Conservation (phyloP, 1,140 invertebrate genomes). For the Drosophila gunungcola region DNA sequence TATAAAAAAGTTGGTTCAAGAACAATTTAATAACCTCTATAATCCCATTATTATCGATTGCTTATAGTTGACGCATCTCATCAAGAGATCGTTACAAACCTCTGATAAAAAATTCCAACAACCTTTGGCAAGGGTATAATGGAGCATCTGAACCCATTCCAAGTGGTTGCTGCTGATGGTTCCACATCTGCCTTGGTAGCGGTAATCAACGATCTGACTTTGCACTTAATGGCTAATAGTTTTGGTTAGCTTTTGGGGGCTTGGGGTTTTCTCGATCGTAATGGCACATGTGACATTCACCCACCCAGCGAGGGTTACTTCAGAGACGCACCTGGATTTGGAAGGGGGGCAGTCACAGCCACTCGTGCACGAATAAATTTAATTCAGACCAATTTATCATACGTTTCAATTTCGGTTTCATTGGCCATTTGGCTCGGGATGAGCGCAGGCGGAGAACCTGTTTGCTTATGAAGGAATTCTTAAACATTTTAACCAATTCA, state of each 20-base stretch:
- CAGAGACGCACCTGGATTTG: conserved; percentile 33
- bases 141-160: conserved; percentile 48
- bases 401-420: conserved; percentile 60
- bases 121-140: conserved; percentile 24
- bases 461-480: conserved; percentile 64
- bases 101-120: neutral
- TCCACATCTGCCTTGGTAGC: conserved; percentile 25
- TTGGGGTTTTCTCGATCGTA: conserved; percentile 8
- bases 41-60: neutral
- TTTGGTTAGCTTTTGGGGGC: conserved; percentile 27
- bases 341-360: conserved; percentile 6
- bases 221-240: conserved; percentile 50
- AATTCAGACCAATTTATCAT: conserved; percentile 62
- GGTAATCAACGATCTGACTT: conserved; percentile 22
- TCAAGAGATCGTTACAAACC: neutral
- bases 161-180: conserved; percentile 39
- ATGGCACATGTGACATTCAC: conserved; percentile 39
- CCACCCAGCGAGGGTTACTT: conserved; percentile 13
- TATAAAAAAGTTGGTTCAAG: too few relatives aligned
- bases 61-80: neutral
- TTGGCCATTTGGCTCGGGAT: conserved; percentile 33
- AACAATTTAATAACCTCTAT: too few relatives aligned
- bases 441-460: conserved; percentile 53
- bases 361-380: conserved; percentile 47
- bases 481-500: conserved; percentile 39